These are phyloP conservation scores for Euura lappo DNA, from an alignment of 1,140 invertebrate genomes.

Conservation along the genomic window DNA sequence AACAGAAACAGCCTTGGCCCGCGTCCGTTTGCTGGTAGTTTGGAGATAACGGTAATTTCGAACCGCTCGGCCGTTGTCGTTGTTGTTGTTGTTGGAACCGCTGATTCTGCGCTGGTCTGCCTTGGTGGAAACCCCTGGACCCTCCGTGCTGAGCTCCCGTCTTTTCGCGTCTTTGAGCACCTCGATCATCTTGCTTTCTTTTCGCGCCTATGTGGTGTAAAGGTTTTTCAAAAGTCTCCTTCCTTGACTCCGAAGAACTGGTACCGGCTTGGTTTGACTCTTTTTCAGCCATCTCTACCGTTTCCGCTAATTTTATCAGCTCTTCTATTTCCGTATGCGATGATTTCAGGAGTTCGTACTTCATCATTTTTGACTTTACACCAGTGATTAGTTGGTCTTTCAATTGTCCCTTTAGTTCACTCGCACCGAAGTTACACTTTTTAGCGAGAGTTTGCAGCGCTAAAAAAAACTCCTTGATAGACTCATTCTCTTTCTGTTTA, in stretches of 20 bases:
- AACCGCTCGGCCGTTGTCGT: neutral
- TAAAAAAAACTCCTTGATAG: conserved; percentile 12
- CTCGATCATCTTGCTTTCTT: neutral
- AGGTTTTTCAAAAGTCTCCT: too few relatives aligned
- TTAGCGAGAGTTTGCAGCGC: conserved; percentile 3
- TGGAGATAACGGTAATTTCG: neutral
- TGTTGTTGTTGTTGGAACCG: neutral
- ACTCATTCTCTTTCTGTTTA: conserved; percentile 11
- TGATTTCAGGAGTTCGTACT: conserved; percentile 16
- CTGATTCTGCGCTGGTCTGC: neutral
- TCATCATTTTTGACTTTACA: neutral
- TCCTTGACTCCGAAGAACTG: too few relatives aligned
- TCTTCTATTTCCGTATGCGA: neutral
- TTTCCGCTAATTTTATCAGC: too few relatives aligned
- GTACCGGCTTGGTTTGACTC: neutral
- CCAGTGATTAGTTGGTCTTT: conserved; percentile 16
- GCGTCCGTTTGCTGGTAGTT: neutral
- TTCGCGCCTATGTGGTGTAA: neutral
- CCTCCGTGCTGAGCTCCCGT: neutral
- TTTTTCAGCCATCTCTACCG: too few relatives aligned
- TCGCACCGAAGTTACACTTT: conserved; percentile 17
- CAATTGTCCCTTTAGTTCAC: conserved; percentile 9
- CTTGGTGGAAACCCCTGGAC: neutral
- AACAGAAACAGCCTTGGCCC: neutral
- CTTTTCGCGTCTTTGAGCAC: neutral